Conservation (phyloP, 2,113 vertebrate genomes). For the Alethe diademata region DNA sequence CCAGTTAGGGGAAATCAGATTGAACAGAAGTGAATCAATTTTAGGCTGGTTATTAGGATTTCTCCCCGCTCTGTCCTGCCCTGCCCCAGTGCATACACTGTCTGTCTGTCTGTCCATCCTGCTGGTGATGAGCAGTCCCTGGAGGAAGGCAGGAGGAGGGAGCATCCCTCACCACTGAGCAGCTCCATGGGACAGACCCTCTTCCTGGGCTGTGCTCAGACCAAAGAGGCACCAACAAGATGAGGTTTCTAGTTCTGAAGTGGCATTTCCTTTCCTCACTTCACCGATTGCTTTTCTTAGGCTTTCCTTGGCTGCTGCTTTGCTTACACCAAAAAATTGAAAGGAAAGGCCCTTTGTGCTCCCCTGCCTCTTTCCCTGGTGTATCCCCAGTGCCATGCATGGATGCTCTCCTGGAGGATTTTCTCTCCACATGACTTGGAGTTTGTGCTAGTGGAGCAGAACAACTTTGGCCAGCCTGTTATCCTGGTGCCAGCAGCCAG, state of each 20-base stretch:
- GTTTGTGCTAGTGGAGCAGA: not conserved
- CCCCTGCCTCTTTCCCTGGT: not conserved
- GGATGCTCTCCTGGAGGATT: not conserved
- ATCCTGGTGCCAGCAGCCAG: not conserved
- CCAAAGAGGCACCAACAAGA: not conserved
- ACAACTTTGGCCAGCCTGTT: not conserved
- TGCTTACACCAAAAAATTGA: not conserved
- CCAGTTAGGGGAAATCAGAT: conserved; percentile 37
- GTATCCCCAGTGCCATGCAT: rapidly evolving
- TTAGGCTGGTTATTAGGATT: conserved; percentile 12
- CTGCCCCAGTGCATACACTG: not conserved
- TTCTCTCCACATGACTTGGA: not conserved
- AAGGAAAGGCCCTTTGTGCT: not conserved
- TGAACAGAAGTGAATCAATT: conserved; percentile 33
- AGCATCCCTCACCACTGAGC: not conserved
- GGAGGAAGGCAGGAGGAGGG: not conserved
- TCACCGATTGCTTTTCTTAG: not conserved
- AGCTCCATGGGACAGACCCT: not conserved
- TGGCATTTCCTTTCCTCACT: not conserved
- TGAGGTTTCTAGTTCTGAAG: not conserved
- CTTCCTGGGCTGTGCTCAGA: not conserved
- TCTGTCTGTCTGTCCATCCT: not conserved
- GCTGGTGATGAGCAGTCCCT: not conserved
- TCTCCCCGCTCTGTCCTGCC: not conserved
- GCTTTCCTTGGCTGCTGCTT: not conserved